Evolutionary conservation across 2,113 vertebrate genomes (phyloP).

Genomic region (Cyphomyrus discorhynchus): DNA sequence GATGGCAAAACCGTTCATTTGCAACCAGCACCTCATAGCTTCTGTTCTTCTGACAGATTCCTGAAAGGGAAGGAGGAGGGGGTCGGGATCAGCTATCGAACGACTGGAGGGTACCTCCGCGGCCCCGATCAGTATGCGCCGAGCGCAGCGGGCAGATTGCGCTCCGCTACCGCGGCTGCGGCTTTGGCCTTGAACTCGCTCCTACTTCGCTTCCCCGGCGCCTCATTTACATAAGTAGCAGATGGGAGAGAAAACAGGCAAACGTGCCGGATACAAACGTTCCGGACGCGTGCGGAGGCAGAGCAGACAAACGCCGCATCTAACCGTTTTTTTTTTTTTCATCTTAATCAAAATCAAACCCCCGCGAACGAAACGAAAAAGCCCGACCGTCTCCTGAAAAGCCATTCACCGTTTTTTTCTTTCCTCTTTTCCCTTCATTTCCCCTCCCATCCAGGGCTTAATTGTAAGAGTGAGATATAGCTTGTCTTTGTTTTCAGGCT

Average conservation of each 20-base stretch:
- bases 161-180: slow-evolving; percentile 23
- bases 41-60: neutral
- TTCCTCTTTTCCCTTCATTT: slow-evolving; percentile 28
- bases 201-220: neutral
- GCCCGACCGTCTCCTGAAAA: slow-evolving; percentile 28
- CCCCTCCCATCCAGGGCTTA: slow-evolving; percentile 44
- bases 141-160: slow-evolving; percentile 29
- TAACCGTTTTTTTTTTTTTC: neutral
- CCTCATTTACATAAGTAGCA: neutral
- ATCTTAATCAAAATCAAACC: slow-evolving; percentile 8
- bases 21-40: no score
- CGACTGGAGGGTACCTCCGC: slow-evolving; percentile 8
- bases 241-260: neutral
- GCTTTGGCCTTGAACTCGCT: slow-evolving; percentile 3
- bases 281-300: slow-evolving; percentile 28
- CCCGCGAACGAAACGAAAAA: neutral
- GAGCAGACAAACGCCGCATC: neutral
- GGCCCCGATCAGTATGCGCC: slow-evolving; percentile 35
- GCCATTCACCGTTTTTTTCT: slow-evolving; percentile 40
- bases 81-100: neutral
- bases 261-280: slow-evolving; percentile 26
- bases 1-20: neutral
- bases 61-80: neutral
- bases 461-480: slow-evolving; percentile 58
- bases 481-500: slow-evolving; percentile 46